Percentiles rank a stretch among this genome's conserved stretches.
Evolutionary conservation across 2,113 vertebrate genomes (phyloP).

Genomic region (Saimiri boliviensis): DNA sequence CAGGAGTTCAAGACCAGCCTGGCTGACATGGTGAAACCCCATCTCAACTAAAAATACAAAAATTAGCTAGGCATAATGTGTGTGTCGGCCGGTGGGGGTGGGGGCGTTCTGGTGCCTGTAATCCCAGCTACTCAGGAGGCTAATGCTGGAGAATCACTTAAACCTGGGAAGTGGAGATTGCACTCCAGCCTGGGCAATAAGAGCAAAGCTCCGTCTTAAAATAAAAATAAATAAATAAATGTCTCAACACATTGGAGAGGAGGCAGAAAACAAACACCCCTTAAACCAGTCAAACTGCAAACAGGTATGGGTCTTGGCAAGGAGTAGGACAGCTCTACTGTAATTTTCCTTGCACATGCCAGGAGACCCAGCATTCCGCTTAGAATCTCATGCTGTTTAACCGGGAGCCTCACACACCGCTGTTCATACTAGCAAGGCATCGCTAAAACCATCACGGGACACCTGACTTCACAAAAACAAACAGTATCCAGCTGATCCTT

Average conservation of each 20-base stretch:
- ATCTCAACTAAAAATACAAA: too few relatives aligned
- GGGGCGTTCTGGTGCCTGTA: too few relatives aligned
- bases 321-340: background rate
- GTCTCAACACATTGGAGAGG: background rate
- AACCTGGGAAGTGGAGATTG: too few relatives aligned
- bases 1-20: too few relatives aligned
- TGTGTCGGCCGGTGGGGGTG: too few relatives aligned
- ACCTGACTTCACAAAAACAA: background rate
- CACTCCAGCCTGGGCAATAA: too few relatives aligned
- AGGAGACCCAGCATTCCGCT: background rate
- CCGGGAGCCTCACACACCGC: background rate
- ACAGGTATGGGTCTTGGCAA: background rate
- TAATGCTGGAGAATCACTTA: too few relatives aligned
- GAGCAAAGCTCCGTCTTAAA: too few relatives aligned
- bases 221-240: background rate
- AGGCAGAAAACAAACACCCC: background rate
- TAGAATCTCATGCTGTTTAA: background rate
- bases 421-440: rapidly evolving
- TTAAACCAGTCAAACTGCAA: rapidly evolving
- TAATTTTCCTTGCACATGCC: background rate
- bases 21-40: too few relatives aligned
- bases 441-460: background rate
- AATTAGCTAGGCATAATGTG: too few relatives aligned
- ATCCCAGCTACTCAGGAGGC: too few relatives aligned
- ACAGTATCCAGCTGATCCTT: background rate